These are phyloP conservation scores for Agriopis leucophaearia DNA, from an alignment of 2,888 invertebrate species.

Conservation along the genomic window DNA sequence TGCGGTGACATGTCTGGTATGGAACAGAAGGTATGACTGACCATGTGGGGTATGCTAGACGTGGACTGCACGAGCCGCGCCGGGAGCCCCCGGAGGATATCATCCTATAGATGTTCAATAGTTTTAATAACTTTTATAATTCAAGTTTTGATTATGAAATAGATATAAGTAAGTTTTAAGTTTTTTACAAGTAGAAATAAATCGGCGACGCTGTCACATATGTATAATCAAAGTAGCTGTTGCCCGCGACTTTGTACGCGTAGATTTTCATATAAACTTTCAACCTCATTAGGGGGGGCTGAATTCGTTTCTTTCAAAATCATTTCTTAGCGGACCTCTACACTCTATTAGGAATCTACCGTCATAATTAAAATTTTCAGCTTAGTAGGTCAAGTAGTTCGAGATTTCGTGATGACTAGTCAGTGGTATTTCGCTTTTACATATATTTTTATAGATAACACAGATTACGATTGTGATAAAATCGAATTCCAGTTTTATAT, in stretches of 20 bases:
- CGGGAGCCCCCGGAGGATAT: conserved; percentile 16
- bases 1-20: not conserved
- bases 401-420: too few relatives aligned
- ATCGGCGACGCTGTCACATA: conserved; percentile 34
- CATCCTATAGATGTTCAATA: conserved; percentile 30
- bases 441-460: too few relatives aligned
- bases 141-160: conserved; percentile 35
- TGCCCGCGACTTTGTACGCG: too few relatives aligned
- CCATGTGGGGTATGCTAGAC: not conserved
- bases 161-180: conserved; percentile 23
- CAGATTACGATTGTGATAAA: conserved; percentile 29
- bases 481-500: conserved; percentile 27
- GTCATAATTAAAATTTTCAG: too few relatives aligned
- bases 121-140: conserved; percentile 31
- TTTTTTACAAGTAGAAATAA: conserved; percentile 30
- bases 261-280: too few relatives aligned
- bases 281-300: too few relatives aligned
- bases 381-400: too few relatives aligned
- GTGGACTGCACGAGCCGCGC: not conserved
- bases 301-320: too few relatives aligned
- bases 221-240: conserved; percentile 17
- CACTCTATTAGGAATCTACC: too few relatives aligned
- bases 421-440: too few relatives aligned
- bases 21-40: not conserved
- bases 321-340: too few relatives aligned